Base-by-base conservation (phyloP, 2,888 invertebrate genomes). In the Lithosia quadra region DNA sequence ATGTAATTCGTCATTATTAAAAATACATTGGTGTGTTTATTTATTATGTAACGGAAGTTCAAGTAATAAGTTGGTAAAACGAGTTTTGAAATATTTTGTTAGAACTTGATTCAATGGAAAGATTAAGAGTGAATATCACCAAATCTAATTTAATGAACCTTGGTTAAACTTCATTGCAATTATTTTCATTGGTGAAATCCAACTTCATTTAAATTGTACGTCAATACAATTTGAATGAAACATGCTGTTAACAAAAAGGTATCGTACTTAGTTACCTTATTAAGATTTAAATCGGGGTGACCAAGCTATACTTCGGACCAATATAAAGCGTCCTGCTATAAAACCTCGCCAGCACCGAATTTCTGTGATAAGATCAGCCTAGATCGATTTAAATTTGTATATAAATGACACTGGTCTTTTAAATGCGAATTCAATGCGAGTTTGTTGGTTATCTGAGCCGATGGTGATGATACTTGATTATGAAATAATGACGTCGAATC, bases 311-410 rank as follows among this genome's bases (percentile, higher is more conserved):
- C 49, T 49, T 49, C n/a, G 49, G n/a, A n/a, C n/a, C 49, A n/a
- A 49, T 49, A 49, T 49, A 49, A 49, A 49, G n/a, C 49, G n/a
- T 43, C n/a, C 49, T n/a, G 49, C 49, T n/a, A 49, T 49, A 49
- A 49, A 49, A 49, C 18, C 9, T 49, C 49, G 2, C 49, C n/a
- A 43, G 49, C n/a, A 1, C 49, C n/a, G 49, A 49, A 49, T n/a
- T 8, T 49, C 49, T n/a, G 49, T 15, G n/a, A 49, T 49, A 49
- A 49, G 49, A n/a, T 49, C 18, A n/a, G 49, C 49, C n/a, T 49
- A 49, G 49, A 49, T n/a, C 49, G n/a, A 49, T n/a, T 49, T 49
- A 49, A 49, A 49, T 49, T 49, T 49, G 49, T 34, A 9, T 59
- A 59, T 34, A 59, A 59, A 18, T 59, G 59, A 34, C 3, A 34